phyloP scores from a whole-genome alignment of 2,797 vertebrate species.

The Silurus aristotelis region DNA sequence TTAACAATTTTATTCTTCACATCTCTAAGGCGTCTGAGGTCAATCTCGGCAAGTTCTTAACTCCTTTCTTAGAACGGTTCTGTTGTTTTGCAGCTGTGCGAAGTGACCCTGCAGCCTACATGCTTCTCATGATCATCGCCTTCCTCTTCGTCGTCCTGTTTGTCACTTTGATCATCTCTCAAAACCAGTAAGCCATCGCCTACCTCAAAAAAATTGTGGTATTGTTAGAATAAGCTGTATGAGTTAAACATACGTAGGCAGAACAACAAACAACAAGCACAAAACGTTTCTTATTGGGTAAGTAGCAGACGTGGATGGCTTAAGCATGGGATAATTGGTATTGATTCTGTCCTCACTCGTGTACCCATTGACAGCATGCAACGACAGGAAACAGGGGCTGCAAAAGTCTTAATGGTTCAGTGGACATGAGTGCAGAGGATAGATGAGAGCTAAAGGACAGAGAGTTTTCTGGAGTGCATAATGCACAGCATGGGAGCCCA shows the following conservation, averaged over 20 bases:
- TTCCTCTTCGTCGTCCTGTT: conserved; percentile 82
- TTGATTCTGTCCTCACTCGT: background rate
- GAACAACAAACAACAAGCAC: background rate
- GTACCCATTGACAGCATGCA: background rate
- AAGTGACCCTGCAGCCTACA: conserved; percentile 72
- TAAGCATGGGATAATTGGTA: background rate
- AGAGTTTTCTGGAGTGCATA: background rate
- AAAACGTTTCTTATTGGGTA: background rate
- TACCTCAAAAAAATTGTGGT: background rate
- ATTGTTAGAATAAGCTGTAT: background rate
- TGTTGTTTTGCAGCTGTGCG: conserved; percentile 72
- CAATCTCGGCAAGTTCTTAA: background rate
- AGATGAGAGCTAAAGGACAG: background rate
- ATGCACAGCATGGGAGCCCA: background rate
- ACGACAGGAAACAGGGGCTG: background rate
- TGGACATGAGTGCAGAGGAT: background rate
- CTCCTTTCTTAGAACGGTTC: background rate
- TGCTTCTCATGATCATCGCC: conserved; percentile 81
- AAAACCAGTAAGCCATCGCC: conserved; percentile 82
- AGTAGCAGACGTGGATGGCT: background rate
- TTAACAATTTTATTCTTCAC: too few relatives aligned
- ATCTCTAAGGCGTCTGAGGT: background rate
- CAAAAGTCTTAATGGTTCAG: background rate
- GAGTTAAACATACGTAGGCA: background rate
- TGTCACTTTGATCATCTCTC: conserved; percentile 81